Evolutionary conservation across 2,797 vertebrate genomes (phyloP).

Genomic region (Crax fasciolata): DNA sequence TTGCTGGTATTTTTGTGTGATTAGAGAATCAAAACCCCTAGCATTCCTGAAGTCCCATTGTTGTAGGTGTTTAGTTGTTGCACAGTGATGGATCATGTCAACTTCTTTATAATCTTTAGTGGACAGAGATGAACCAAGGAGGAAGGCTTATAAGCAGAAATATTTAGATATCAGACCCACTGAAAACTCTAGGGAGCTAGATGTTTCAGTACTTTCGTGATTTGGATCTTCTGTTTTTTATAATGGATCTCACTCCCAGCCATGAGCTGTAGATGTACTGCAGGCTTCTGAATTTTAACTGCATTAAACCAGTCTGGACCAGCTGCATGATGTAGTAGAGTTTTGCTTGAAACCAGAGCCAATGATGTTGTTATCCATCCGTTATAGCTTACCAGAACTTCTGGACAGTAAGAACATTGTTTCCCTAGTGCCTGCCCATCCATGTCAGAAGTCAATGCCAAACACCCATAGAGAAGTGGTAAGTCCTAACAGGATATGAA

Average conservation of each 20-base stretch:
- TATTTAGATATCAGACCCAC: not conserved
- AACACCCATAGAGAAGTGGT: not conserved
- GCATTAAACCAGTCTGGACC: not conserved
- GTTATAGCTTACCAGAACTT: not conserved
- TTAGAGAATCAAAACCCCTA: not conserved
- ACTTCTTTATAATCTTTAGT: not conserved
- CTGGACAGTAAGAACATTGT: not conserved
- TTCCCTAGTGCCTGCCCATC: not conserved
- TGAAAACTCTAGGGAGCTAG: not conserved
- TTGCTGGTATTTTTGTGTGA: not conserved
- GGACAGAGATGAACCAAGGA: not conserved
- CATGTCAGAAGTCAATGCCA: not conserved
- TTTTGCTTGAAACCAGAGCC: not conserved
- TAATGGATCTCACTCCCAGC: not conserved
- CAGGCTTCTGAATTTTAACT: slow-evolving; percentile 2
- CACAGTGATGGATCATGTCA: not conserved
- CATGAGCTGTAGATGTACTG: not conserved
- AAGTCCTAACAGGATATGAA: not conserved
- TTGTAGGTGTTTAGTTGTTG: not conserved
- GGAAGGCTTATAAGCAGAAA: not conserved
- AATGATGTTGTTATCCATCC: not conserved
- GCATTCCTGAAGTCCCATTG: not conserved
- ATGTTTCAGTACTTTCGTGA: not conserved
- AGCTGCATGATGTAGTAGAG: not conserved
- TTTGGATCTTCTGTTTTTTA: not conserved